Percentiles rank a stretch among this genome's conserved stretches.
phyloP scores from a whole-genome alignment of 37 sponge, comb jelly and placozoan species.

The Amphimedon queenslandica region DNA sequence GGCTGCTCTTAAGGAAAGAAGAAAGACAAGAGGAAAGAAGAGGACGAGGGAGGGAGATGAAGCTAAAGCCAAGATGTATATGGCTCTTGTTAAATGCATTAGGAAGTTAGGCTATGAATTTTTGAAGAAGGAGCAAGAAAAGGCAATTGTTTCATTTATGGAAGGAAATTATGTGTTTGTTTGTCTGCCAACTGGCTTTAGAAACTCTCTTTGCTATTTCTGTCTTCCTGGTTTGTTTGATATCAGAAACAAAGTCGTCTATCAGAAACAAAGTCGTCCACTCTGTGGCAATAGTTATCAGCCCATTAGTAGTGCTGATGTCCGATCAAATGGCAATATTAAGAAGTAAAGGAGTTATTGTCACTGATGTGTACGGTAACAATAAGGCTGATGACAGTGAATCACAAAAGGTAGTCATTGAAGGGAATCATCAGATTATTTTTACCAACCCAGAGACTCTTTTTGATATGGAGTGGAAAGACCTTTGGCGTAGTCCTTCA shows the following conservation, averaged over 20 bases:
- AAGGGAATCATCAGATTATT: neutral
- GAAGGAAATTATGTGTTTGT: conserved; percentile 3
- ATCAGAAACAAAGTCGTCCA: neutral
- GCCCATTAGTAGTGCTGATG: neutral
- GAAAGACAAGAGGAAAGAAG: no score
- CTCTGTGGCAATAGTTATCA: neutral
- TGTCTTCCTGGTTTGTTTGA: neutral
- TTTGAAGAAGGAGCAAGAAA: neutral
- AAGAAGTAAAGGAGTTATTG: neutral
- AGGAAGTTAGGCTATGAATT: no score
- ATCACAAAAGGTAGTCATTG: neutral
- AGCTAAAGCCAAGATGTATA: no score
- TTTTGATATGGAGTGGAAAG: neutral
- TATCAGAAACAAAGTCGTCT: no score
- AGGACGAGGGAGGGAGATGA: no score
- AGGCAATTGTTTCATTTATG: neutral
- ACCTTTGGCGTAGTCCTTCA: neutral
- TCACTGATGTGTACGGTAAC: neutral
- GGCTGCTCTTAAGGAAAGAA: no score
- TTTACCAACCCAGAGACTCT: neutral
- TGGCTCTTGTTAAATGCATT: no score
- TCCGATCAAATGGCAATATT: neutral
- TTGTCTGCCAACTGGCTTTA: conserved; percentile 7
- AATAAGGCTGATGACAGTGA: neutral
- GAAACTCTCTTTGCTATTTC: conserved; percentile 1